phyloP scores from a whole-genome alignment of 2,888 invertebrate genomes.

The Nomada fucata region DNA sequence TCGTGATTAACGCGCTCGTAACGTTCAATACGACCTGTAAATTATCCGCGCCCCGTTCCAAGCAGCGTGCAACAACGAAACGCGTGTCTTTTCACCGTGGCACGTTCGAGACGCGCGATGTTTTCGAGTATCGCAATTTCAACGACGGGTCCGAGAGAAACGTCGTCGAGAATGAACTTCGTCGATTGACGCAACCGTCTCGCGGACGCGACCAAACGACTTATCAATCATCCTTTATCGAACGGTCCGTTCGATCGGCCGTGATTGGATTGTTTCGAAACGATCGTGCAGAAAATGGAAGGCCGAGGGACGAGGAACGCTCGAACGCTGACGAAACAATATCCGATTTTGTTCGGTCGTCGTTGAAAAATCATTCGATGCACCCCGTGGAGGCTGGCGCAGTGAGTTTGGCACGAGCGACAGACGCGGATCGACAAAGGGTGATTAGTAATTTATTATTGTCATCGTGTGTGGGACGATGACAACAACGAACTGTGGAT shows the following conservation, averaged over 20 bases:
- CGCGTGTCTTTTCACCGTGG: not conserved
- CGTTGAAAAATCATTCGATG: constrained; percentile 23
- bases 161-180: constrained; percentile 53
- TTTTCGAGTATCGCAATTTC: constrained; percentile 24
- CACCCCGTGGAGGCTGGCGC: constrained; percentile 2
- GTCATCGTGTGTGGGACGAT: no score
- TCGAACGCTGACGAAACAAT: constrained; percentile 33
- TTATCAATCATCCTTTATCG: constrained; percentile 55
- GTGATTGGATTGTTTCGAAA: constrained; percentile 58
- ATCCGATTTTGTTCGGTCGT: constrained; percentile 26
- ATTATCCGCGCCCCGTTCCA: not conserved
- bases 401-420: not conserved
- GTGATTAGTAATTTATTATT: no score
- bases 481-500: no score
- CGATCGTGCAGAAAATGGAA: constrained; percentile 40
- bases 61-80: not conserved
- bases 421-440: not conserved
- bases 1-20: constrained; percentile 33
- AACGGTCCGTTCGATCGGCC: constrained; percentile 33
- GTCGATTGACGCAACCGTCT: constrained; percentile 56
- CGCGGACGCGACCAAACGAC: constrained; percentile 29
- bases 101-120: not conserved
- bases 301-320: constrained; percentile 2
- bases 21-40: constrained; percentile 26
- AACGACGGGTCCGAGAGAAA: constrained; percentile 6